Evolutionary conservation across 2,113 vertebrate species (phyloP).

Genomic region (Fulmarus glacialis): DNA sequence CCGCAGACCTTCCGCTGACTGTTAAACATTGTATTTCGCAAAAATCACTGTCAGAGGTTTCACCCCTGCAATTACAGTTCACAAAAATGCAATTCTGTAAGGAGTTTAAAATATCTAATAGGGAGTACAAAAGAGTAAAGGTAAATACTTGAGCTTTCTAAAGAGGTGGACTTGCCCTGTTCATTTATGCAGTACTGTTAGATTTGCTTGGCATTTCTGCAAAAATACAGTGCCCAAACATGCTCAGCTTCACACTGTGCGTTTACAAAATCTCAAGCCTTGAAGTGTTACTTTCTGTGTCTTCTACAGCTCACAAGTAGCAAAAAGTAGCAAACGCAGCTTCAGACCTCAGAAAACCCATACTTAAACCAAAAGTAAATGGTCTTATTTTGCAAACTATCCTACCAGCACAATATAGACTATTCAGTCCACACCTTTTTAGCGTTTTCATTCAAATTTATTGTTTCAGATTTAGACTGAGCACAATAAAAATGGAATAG

Average conservation of each 20-base stretch:
- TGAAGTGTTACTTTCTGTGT: neutral
- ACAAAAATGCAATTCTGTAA: neutral
- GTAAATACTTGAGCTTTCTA: neutral
- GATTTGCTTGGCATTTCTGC: neutral
- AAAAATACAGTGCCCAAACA: neutral
- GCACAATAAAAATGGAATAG: neutral
- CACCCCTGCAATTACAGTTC: neutral
- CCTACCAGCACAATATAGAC: neutral
- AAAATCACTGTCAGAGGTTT: neutral
- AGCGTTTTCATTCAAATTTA: neutral
- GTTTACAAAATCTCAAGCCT: neutral
- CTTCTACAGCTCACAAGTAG: neutral
- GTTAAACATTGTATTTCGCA: neutral
- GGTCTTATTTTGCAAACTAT: neutral
- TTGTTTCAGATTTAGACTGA: neutral
- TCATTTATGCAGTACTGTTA: neutral
- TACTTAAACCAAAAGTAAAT: neutral
- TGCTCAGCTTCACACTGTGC: neutral
- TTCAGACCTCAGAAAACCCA: neutral
- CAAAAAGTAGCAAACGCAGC: neutral
- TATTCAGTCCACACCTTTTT: neutral
- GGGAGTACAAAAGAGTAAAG: neutral
- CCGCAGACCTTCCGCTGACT: neutral
- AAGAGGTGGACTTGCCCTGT: neutral
- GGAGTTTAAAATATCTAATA: neutral